These are phyloP conservation scores for Erythrolamprus reginae DNA, from an alignment of 2,113 vertebrate genomes.

Conservation along the genomic window DNA sequence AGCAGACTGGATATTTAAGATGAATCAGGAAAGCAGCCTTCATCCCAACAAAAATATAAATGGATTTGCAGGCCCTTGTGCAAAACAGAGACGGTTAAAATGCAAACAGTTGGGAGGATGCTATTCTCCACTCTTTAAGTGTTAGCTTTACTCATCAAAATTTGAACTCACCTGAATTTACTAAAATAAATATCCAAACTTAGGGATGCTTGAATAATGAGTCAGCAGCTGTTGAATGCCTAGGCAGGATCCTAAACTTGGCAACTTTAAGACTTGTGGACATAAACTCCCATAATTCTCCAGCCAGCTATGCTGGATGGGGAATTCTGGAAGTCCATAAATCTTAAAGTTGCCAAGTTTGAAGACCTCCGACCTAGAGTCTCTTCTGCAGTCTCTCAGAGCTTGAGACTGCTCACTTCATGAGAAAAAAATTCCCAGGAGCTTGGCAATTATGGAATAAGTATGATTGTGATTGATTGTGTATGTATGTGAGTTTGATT, in stretches of 20 bases:
- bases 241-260: too few species aligned
- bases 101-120: background rate
- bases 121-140: background rate
- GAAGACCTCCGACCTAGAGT: too few species aligned
- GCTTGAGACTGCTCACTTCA: slow-evolving; percentile 52
- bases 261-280: too few species aligned
- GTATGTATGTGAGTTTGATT: too few species aligned
- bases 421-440: slow-evolving; percentile 60
- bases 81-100: slow-evolving; percentile 20
- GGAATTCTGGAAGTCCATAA: too few species aligned
- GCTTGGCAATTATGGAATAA: slow-evolving; percentile 38
- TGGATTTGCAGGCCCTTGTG: background rate
- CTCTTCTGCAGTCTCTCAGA: slow-evolving; percentile 59
- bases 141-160: slow-evolving; percentile 32
- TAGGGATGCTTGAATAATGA: slow-evolving; percentile 49
- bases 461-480: too few species aligned
- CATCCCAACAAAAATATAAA: slow-evolving; percentile 37
- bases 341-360: too few species aligned
- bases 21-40: slow-evolving; percentile 36
- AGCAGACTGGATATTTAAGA: slow-evolving; percentile 43
- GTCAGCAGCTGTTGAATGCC: slow-evolving; percentile 38
- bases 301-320: too few species aligned
- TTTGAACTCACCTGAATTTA: slow-evolving; percentile 24
- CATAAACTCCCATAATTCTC: too few species aligned
- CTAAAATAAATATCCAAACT: slow-evolving; percentile 44